A percentile compares a stretch with the other conserved stretches of the same genome.
Conservation (phyloP, 2,113 vertebrate species). For the Oenanthe melanoleuca region DNA sequence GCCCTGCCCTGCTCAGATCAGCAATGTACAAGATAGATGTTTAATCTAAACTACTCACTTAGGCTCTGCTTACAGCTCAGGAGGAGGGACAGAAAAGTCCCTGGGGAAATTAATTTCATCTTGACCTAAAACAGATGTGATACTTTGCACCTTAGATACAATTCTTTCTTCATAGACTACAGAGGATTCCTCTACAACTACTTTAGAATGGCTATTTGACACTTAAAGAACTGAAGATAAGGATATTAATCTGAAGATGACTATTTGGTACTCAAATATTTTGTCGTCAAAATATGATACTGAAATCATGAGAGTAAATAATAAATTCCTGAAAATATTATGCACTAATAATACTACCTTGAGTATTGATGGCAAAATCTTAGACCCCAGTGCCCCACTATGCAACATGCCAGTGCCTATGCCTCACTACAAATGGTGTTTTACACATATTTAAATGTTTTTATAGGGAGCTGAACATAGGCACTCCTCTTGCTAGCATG, state of each 20-base stretch:
- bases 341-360: neutral
- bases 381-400: neutral
- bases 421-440: neutral
- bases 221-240: neutral
- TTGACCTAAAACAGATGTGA: neutral
- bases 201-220: neutral
- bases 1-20: neutral
- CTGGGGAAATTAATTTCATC: neutral
- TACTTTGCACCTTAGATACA: neutral
- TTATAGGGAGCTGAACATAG: neutral
- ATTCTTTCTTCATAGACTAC: neutral
- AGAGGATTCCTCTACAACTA: neutral
- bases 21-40: neutral
- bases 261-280: neutral
- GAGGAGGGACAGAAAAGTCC: neutral
- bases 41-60: neutral
- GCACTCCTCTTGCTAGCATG: neutral
- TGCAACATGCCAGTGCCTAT: neutral
- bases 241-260: neutral
- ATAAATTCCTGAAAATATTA: neutral
- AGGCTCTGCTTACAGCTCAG: neutral
- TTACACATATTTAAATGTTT: neutral
- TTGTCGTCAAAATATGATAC: neutral
- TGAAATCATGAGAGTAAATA: neutral
- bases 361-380: neutral